Percentiles rank a stretch among this genome's conserved stretches.
Conservation (phyloP, 1,140 invertebrate species). For the Drosophila bipectinata region DNA sequence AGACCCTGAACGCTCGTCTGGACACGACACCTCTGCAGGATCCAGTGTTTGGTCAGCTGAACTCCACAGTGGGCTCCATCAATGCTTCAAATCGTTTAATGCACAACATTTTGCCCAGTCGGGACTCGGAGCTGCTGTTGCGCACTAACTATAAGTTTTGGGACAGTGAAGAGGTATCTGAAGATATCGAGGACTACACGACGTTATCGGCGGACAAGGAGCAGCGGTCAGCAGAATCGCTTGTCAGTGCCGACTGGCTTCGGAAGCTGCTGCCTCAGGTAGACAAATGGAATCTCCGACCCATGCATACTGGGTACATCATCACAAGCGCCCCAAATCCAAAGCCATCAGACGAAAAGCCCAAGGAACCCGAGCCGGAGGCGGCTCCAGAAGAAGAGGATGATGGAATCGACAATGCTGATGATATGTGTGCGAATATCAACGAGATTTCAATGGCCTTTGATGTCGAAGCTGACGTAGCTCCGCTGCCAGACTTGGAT, state of each 20-base stretch:
- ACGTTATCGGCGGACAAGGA: conserved; percentile 1
- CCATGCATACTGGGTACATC: conserved; percentile 70
- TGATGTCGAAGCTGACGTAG: conserved; percentile 80
- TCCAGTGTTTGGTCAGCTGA: conserved; percentile 80
- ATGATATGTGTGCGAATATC: conserved; percentile 58
- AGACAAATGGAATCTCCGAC: conserved; percentile 55
- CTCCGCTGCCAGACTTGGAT: conserved; percentile 69
- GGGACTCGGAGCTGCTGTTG: conserved; percentile 65
- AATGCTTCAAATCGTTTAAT: conserved; percentile 80
- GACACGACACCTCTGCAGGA: conserved; percentile 78
- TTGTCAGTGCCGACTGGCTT: conserved; percentile 45
- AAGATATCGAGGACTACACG: conserved; percentile 46
- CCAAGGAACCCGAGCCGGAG: neutral
- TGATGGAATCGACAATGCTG: conserved; percentile 16
- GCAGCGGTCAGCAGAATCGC: neutral
- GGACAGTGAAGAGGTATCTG: conserved; percentile 35
- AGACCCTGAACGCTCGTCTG: conserved; percentile 76
- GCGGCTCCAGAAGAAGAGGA: conserved; percentile 10
- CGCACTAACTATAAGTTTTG: conserved; percentile 71
- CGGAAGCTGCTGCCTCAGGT: conserved; percentile 47
- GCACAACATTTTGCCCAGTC: conserved; percentile 75
- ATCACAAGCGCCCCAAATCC: conserved; percentile 75
- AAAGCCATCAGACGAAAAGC: conserved; percentile 22
- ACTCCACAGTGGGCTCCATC: conserved; percentile 78
- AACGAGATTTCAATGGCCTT: conserved; percentile 73